These are phyloP conservation scores for Polyommatus iphigenia DNA, from an alignment of 2,888 invertebrate species.

Conservation along the genomic window DNA sequence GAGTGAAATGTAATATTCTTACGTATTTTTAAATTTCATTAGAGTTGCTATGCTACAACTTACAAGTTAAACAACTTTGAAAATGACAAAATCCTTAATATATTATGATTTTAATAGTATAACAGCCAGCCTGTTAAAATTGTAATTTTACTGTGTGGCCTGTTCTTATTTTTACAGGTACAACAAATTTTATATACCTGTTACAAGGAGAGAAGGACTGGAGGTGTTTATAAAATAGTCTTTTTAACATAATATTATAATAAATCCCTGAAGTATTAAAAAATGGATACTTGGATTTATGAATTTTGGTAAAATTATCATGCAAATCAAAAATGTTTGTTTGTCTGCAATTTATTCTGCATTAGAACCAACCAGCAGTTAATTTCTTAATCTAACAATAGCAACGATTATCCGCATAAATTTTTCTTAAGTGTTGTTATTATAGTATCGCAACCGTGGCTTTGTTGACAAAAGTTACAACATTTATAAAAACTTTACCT, in stretches of 20 bases:
- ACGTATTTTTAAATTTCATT: constrained; percentile 26
- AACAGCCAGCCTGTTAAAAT: too few species aligned
- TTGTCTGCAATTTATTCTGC: neutral
- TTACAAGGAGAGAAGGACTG: neutral
- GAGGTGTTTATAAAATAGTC: neutral
- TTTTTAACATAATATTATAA: neutral
- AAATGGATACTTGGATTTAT: too few species aligned
- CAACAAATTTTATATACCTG: too few species aligned
- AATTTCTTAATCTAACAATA: neutral
- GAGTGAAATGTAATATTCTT: constrained; percentile 26
- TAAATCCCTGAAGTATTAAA: neutral
- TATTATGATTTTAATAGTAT: neutral
- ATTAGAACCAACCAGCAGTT: neutral
- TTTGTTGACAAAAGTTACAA: constrained; percentile 17
- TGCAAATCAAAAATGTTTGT: neutral
- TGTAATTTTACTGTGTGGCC: neutral
- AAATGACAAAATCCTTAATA: neutral
- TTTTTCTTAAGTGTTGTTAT: constrained; percentile 3
- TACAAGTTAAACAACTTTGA: neutral
- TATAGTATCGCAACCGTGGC: neutral
- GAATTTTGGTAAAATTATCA: too few species aligned
- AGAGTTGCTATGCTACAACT: neutral
- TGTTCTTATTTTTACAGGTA: neutral
- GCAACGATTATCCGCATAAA: neutral
- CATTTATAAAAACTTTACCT: constrained; percentile 7